Evolutionary conservation across 2,888 invertebrate genomes (phyloP).

Genomic region (Cloeon dipterum): DNA sequence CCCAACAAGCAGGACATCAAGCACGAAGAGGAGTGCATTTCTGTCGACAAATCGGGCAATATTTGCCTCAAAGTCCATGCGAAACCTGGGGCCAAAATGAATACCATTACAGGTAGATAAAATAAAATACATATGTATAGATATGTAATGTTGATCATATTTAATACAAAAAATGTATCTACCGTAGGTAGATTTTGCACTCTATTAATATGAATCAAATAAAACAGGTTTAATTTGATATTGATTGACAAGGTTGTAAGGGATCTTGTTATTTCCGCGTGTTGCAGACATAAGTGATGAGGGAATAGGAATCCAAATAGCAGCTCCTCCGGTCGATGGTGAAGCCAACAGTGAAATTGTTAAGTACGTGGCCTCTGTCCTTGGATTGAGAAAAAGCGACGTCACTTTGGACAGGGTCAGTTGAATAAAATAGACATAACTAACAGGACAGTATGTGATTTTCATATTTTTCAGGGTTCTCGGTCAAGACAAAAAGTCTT

Average conservation of each 20-base stretch:
- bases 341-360: conserved; percentile 57
- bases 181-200: background rate
- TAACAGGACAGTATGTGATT: too few relatives aligned
- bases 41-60: conserved; percentile 31
- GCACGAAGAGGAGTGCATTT: conserved; percentile 5
- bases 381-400: conserved; percentile 44
- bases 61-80: conserved; percentile 39
- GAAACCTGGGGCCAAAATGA: conserved; percentile 52
- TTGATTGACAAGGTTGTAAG: background rate
- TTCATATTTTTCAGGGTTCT: conserved; percentile 21
- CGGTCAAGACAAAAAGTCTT: conserved; percentile 32
- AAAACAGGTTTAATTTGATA: background rate
- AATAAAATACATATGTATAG: background rate
- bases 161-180: background rate
- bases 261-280: background rate
- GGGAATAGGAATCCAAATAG: conserved; percentile 48
- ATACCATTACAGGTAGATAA: conserved; percentile 31
- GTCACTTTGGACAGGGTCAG: conserved; percentile 35
- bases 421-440: conserved; percentile 6
- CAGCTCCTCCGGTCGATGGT: conserved; percentile 59
- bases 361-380: conserved; percentile 41
- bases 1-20: background rate
- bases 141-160: background rate
- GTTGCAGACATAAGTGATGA: conserved; percentile 28
- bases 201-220: background rate